Evolutionary conservation across 2,113 vertebrate genomes (phyloP).

Genomic region (Pelecanoides urinatrix): DNA sequence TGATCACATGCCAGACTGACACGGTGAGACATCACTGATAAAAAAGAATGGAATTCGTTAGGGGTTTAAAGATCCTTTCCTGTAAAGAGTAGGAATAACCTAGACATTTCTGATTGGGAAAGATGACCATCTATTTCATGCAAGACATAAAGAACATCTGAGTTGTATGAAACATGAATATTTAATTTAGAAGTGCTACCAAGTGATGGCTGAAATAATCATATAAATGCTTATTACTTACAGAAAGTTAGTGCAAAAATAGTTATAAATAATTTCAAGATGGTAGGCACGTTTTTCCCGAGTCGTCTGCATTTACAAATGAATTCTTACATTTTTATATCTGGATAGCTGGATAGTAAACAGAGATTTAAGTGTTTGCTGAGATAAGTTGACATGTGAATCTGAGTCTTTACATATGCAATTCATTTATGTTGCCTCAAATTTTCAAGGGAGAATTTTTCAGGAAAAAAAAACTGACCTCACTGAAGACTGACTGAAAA

Average conservation of each 20-base stretch:
- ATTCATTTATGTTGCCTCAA: conserved; percentile 3
- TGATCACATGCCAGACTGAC: background rate
- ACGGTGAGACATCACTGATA: background rate
- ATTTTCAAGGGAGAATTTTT: conserved; percentile 26
- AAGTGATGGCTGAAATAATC: background rate
- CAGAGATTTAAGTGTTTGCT: background rate
- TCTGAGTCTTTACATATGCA: conserved; percentile 2
- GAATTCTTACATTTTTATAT: background rate
- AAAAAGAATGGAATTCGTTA: fast-evolving
- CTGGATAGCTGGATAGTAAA: background rate
- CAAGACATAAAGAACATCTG: background rate
- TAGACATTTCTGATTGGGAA: background rate
- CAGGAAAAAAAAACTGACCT: background rate
- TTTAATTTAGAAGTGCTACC: background rate
- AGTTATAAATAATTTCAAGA: background rate
- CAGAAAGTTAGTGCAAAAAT: background rate
- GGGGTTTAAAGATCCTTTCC: background rate
- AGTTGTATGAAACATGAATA: background rate
- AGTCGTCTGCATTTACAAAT: background rate
- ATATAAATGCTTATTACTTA: background rate
- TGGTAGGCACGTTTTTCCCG: background rate
- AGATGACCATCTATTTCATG: background rate
- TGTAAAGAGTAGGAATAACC: background rate
- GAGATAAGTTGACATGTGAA: background rate
- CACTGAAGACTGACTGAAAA: conserved; percentile 5